Evolutionary conservation across 2,888 invertebrate species (phyloP), one percentile per base, ranked within the genome.

Genomic region (Catotricha subobsoleta): DNA sequence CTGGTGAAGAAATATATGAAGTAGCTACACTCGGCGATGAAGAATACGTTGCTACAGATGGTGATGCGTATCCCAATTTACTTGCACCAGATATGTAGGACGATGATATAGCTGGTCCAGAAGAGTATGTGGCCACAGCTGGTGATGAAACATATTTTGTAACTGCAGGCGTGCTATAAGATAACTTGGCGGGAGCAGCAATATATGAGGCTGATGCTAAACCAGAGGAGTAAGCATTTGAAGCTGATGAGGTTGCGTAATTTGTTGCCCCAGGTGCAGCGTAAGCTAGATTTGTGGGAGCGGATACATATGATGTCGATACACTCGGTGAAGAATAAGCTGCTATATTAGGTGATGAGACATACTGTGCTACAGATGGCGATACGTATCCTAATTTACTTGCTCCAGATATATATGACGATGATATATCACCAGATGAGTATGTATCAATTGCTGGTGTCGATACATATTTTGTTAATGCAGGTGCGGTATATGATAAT

Each of bases 351-450:
- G 33, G 13, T 13, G 33, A 3, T 33, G 33, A 15, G 16, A 12
- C 13, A 44, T 54, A 59, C 31, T 65, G 67, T 2, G 67, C 62
- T 19, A 59, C 53, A 3, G 51, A 50, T 7, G 56, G 52, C 3
- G 55, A 45, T 27, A 49, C 49, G 29, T 51, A 54, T 3, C 50
- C 47, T 44, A 44, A 43, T 21, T 36, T 21, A n/a, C 7, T n/a
- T 36, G 36, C 23, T 8, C 19, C 20, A 3, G 36, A 36, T n/a
- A 36, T 15, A 23, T 36, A 36, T 15, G 38, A 35, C 3, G 41
- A 42, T 10, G 28, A 28, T 2, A 19, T 18, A 5, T 15, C 39
- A 21, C n/a, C 21, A 13, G 36, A 18, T n/a, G n/a, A 19, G 36
- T 36, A 36, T 44, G 54, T 57, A 8, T 54, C 47, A 16, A 53